Base-by-base conservation (phyloP, 2,888 invertebrate genomes). In the Stenodema calcarata region DNA sequence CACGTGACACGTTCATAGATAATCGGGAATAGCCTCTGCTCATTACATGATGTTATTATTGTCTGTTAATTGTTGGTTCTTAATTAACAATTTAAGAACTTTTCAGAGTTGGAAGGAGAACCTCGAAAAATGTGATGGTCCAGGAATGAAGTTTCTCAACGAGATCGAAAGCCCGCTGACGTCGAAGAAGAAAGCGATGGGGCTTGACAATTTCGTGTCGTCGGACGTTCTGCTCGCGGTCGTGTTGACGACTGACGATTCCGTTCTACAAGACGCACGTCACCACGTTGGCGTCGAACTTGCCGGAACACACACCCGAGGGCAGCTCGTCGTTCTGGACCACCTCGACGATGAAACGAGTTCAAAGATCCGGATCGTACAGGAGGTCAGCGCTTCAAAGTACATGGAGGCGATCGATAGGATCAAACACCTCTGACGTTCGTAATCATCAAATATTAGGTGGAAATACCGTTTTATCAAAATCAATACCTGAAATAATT, bases 181-280 rank as follows among this genome's bases (percentile, higher is more conserved):
- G 42, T 14, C 75, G n/a, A 73, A 75, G 7, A 84, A 75, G 44
- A 75, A 28, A 27, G 44, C 70, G 44, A 47, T 84, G 73, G 84
- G 84, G 9, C 42, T 73, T 12, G 84, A 84, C 30, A 84, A 73
- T 44, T 84, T 44, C 73, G 70, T 84, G 16, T 84, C 84, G 18
- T 84, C 84, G 6, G 84, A 84, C 73, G 42, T 84, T n/a, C 75
- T 84, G 23, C 54, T 73, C 44, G 84, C 84, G n/a, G 84, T 54
- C 44, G 27, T 84, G 14, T 12, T 84, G 18, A 27, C 18, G 28
- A 50, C 27, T 3, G 18, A 16, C 14, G 47, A 47, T 28, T 28
- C 75, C 44, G 30, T 84, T 44, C 18, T 16, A 1, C 41, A 18
- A 9, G 50, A 27, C 47, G 30, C 23, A 7, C 18, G n/a, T 75